Evolutionary conservation across 2,888 invertebrate species (phyloP).

Genomic region (Standfussiana lucernea): DNA sequence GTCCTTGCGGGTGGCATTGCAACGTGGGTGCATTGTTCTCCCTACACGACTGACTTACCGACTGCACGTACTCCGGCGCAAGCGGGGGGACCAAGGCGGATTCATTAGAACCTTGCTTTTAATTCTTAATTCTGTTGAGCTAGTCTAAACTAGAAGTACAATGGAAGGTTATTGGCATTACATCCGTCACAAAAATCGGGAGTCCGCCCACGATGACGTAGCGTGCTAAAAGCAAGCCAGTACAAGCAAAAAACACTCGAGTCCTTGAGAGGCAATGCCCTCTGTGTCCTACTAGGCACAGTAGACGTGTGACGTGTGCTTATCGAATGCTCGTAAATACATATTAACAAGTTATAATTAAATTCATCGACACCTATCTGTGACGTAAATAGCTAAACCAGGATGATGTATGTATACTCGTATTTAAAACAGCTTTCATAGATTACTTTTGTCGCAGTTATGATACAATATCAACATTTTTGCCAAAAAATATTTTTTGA

Average conservation of each 20-base stretch:
- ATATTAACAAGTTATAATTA: slow-evolving; percentile 38
- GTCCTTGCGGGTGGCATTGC: slow-evolving; percentile 84
- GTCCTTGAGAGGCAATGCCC: slow-evolving; percentile 64
- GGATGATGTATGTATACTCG: slow-evolving; percentile 1
- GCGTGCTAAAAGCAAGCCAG: slow-evolving; percentile 56
- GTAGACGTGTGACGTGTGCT: slow-evolving; percentile 26
- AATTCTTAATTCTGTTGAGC: slow-evolving; percentile 25
- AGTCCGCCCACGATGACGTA: slow-evolving; percentile 61
- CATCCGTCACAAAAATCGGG: slow-evolving; percentile 62
- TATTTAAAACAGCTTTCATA: neutral
- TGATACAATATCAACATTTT: neutral
- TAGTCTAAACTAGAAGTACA: slow-evolving; percentile 49
- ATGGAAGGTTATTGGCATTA: slow-evolving; percentile 62
- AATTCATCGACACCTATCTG: slow-evolving; percentile 27
- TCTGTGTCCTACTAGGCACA: slow-evolving; percentile 47
- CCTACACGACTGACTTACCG: slow-evolving; percentile 68
- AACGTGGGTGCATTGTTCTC: slow-evolving; percentile 83
- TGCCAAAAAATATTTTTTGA: neutral
- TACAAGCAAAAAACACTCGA: slow-evolving; percentile 57
- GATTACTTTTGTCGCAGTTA: neutral
- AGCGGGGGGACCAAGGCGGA: slow-evolving; percentile 51
- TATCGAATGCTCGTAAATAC: slow-evolving; percentile 24
- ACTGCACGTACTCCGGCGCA: slow-evolving; percentile 54
- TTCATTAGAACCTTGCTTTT: slow-evolving; percentile 33
- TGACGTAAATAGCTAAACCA: slow-evolving; percentile 35